Base-by-base conservation (phyloP, 1,140 invertebrate genomes). In the Heliconius congener region DNA sequence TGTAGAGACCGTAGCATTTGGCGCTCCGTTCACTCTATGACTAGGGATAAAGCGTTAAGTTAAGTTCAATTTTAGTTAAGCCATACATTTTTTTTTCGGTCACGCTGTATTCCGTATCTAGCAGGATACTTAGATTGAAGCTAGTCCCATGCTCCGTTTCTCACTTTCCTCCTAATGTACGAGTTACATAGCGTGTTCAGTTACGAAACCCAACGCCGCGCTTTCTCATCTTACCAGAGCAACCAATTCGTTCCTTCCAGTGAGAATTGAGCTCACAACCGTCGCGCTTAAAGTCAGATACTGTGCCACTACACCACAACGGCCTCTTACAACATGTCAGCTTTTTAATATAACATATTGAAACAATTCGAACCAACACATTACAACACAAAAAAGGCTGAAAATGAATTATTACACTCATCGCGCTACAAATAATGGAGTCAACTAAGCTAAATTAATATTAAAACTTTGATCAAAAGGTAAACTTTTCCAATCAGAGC, bases 401-500 rank as follows among this genome's bases (percentile, higher is more conserved):
- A 18, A 76, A 76, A 76, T 46, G 70, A 77, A 27, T 73, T 73
- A 77, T 55, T 50, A 77, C 30, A 52, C 9, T 55, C 23, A 71
- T 37, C 60, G 19, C 55, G 70, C 57, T 60, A 78, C 34, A 77
- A 78, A 81, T 81, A 81, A 81, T 81, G 34, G 75, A 81, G 75
- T 81, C 39, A 55, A 42, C 74, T 72, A 79, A 76, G 80, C 71
- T 78, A 82, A 86, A 88, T 89, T 88, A 89, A 89, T 89, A 89
- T 86, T 85, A 84, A 85, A 89, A 89, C 81, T 89, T 89, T 84
- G 70, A 81, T 82, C 81, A 87, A 88, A 85, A 83, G 80, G 74
- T 79, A 80, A 89, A 89, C 80, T 89, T 89, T 87, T 86, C 87
- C 88, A 89, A 89, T 88, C 85, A 85, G 76, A 27, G 78, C 74